A percentile compares a stretch with the other conserved stretches of the same genome.
Evolutionary conservation across 2,797 vertebrate species (phyloP).

Genomic region (Malurus splendens): DNA sequence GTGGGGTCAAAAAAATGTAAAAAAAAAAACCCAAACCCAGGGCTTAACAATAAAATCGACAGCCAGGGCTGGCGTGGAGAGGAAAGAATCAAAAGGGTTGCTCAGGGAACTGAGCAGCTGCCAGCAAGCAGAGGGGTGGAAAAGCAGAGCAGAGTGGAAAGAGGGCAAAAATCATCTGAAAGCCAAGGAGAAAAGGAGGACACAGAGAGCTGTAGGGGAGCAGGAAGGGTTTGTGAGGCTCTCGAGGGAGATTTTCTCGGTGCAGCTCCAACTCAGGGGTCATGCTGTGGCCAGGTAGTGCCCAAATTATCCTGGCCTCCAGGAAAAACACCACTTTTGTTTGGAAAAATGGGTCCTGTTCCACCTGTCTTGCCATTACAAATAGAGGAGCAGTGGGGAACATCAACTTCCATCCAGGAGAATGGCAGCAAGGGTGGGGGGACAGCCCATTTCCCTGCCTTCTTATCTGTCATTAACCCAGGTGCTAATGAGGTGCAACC

Average conservation of each 20-base stretch:
- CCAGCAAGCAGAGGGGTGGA: background rate
- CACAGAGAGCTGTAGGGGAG: background rate
- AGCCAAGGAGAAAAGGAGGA: background rate
- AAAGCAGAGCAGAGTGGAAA: background rate
- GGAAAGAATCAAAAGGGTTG: background rate
- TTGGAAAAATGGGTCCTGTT: slow-evolving; percentile 13
- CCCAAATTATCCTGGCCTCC: background rate
- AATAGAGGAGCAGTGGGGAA: background rate
- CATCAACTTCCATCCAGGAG: background rate
- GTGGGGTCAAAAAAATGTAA: background rate
- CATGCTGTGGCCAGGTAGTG: background rate
- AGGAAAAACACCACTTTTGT: background rate
- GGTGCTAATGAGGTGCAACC: slow-evolving; percentile 63
- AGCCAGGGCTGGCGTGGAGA: background rate
- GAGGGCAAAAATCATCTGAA: background rate
- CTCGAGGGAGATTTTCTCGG: background rate
- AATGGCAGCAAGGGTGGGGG: background rate
- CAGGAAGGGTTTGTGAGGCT: background rate
- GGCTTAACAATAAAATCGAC: background rate
- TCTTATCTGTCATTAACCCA: slow-evolving; percentile 63
- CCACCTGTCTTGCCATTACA: slow-evolving; percentile 39
- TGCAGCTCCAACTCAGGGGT: background rate
- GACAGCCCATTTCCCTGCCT: slow-evolving; percentile 34
- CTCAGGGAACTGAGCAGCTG: background rate
- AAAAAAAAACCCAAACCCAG: background rate